Conservation (phyloP, 2,113 vertebrate genomes). For the Pagrus major region DNA sequence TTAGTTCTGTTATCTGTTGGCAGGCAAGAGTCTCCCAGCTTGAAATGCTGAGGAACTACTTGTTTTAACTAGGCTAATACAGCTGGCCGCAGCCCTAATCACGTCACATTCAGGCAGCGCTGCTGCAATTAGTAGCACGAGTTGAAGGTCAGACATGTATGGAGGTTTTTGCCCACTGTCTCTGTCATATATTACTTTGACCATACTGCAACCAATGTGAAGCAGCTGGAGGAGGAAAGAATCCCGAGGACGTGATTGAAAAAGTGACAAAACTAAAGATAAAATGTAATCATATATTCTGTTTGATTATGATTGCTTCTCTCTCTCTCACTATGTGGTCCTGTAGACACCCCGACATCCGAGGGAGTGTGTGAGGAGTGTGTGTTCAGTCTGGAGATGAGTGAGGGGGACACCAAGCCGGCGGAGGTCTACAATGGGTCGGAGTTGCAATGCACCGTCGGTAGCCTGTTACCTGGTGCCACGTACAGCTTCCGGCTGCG, state of each 20-base stretch:
- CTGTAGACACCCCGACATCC: constrained; percentile 78
- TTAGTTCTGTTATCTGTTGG: constrained; percentile 62
- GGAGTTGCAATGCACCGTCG: constrained; percentile 91
- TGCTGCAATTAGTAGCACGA: constrained; percentile 45
- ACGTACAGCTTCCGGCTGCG: constrained; percentile 91
- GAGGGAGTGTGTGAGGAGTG: constrained; percentile 86
- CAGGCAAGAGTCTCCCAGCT: constrained; percentile 53
- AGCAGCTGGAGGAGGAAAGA: constrained; percentile 22
- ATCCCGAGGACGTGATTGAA: not conserved
- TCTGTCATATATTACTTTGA: constrained; percentile 33
- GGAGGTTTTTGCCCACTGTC: constrained; percentile 53
- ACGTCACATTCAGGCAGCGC: constrained; percentile 49
- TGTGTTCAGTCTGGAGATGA: constrained; percentile 94
- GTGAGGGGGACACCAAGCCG: constrained; percentile 82
- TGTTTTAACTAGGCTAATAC: constrained; percentile 57
- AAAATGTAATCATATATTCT: too few species aligned
- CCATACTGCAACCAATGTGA: constrained; percentile 8
- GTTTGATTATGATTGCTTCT: not conserved
- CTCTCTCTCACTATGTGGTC: not conserved
- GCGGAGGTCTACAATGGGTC: constrained; percentile 91
- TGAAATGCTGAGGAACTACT: constrained; percentile 37
- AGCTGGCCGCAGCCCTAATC: constrained; percentile 47
- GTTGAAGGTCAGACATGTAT: constrained; percentile 61
- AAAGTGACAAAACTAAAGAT: not conserved
- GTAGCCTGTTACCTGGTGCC: constrained; percentile 92